phyloP scores from a whole-genome alignment of 1,140 invertebrate genomes.

The Microplitis mediator region DNA sequence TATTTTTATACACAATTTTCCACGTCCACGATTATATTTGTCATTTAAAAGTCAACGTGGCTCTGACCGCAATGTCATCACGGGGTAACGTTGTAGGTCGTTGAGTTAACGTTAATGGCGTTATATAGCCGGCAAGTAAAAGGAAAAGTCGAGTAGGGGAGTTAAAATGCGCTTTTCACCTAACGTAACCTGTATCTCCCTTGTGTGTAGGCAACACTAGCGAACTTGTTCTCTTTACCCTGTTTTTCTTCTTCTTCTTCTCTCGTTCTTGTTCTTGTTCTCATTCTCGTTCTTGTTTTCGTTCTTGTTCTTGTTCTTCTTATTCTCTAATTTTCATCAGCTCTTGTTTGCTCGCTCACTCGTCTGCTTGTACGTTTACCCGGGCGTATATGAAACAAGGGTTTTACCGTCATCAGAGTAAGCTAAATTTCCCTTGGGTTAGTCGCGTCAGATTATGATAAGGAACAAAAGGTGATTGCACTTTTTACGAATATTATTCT shows the following conservation, averaged over 20 bases:
- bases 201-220: no score
- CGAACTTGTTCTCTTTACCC: no score
- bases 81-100: not conserved
- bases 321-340: not conserved
- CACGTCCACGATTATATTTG: not conserved
- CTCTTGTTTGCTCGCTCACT: not conserved
- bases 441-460: slow-evolving; percentile 41
- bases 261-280: slow-evolving; percentile 17
- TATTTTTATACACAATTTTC: not conserved
- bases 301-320: slow-evolving; percentile 27
- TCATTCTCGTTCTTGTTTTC: slow-evolving; percentile 28
- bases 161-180: slow-evolving; percentile 39
- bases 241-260: not conserved
- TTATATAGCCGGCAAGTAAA: slow-evolving; percentile 26
- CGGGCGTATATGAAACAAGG: slow-evolving; percentile 41
- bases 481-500: not conserved
- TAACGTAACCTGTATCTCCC: slow-evolving; percentile 9
- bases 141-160: not conserved
- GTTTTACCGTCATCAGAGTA: slow-evolving; percentile 38
- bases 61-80: slow-evolving; percentile 16
- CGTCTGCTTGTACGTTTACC: slow-evolving; percentile 37
- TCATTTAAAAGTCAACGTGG: slow-evolving; percentile 6
- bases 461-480: slow-evolving; percentile 32
- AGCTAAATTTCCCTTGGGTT: slow-evolving; percentile 49
- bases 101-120: slow-evolving; percentile 38